phyloP scores from a whole-genome alignment of 2,797 vertebrate genomes.

The Coendou prehensilis region DNA sequence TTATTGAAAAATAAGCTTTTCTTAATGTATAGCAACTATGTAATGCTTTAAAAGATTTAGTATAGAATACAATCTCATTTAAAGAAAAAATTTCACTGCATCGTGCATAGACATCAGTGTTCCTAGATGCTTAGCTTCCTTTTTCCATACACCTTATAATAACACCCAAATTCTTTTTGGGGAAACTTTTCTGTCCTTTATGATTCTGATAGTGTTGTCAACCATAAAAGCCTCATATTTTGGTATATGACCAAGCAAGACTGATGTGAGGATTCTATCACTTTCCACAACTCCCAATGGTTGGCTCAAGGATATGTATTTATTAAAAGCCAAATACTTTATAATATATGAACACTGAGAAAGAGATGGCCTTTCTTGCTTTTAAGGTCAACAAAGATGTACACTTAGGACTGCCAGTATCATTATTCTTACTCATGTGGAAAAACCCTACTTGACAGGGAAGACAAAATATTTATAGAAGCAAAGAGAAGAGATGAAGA shows the following conservation, averaged over 20 bases:
- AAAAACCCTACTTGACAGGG: not conserved
- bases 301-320: not conserved
- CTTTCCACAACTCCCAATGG: not conserved
- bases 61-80: not conserved
- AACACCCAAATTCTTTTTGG: not conserved
- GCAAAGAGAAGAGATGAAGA: not conserved
- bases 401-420: not conserved
- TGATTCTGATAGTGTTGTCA: not conserved
- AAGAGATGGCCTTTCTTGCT: not conserved
- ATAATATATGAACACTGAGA: not conserved
- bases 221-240: not conserved
- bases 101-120: not conserved
- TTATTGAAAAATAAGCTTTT: not conserved
- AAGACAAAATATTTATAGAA: not conserved
- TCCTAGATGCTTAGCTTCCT: not conserved
- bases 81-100: not conserved
- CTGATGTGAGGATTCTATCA: not conserved
- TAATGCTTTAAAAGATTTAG: not conserved
- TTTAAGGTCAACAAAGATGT: not conserved
- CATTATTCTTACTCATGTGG: not conserved
- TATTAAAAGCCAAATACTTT: not conserved
- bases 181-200: not conserved
- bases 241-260: not conserved
- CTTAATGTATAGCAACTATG: not conserved
- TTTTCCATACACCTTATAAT: not conserved